Conservation (phyloP, 1,140 invertebrate species). For the Eueides isabella region DNA sequence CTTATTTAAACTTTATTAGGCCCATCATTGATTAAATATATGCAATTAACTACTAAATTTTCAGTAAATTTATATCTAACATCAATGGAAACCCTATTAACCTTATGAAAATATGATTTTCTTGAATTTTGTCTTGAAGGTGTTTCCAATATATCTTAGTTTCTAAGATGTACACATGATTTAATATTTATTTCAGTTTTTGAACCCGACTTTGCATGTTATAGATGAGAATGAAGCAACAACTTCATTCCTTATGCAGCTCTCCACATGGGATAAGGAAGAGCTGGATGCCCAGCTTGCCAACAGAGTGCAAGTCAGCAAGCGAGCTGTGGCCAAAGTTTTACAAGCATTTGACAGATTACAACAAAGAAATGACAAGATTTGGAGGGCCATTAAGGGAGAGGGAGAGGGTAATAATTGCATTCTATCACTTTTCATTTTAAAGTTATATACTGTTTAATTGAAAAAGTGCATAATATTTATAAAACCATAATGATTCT, state of each 20-base stretch:
- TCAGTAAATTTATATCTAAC: not conserved
- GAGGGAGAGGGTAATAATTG: constrained; percentile 84
- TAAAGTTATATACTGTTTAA: too few relatives aligned
- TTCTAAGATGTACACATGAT: constrained; percentile 24
- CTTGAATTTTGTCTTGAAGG: not conserved
- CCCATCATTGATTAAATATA: too few relatives aligned
- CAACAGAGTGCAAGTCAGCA: constrained; percentile 96
- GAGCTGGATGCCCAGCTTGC: constrained; percentile 97
- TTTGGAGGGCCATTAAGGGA: constrained; percentile 93
- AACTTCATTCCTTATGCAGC: constrained; percentile 96
- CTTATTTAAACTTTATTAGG: too few relatives aligned
- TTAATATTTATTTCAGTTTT: constrained; percentile 40
- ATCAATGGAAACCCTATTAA: not conserved
- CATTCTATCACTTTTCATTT: not conserved
- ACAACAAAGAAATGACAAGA: constrained; percentile 96
- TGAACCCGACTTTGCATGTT: constrained; percentile 58
- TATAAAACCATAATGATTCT: too few relatives aligned
- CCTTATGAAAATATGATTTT: not conserved
- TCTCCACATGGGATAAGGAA: constrained; percentile 99
- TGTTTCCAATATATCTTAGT: constrained; percentile 4
- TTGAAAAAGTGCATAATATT: too few relatives aligned
- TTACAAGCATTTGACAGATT: constrained; percentile 97
- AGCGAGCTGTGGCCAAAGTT: constrained; percentile 96
- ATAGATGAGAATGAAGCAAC: constrained; percentile 98
- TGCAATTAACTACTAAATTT: too few relatives aligned